These are phyloP conservation scores for Gymnarchus niloticus DNA, from an alignment of 2,113 vertebrate species.

Conservation along the genomic window DNA sequence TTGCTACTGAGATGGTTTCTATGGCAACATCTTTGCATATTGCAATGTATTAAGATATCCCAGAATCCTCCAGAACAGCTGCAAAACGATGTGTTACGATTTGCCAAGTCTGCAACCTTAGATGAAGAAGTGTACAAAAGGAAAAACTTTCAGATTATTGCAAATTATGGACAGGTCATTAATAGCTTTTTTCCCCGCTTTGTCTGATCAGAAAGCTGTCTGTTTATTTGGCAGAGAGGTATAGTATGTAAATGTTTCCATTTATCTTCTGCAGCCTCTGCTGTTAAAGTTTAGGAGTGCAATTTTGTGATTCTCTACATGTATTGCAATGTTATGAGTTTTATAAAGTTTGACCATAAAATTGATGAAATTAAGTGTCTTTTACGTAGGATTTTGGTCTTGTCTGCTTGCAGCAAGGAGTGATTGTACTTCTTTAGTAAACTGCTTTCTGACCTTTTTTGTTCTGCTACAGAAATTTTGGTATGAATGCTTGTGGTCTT, in stretches of 20 bases:
- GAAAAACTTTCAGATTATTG: background rate
- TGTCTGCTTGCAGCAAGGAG: background rate
- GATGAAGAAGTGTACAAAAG: background rate
- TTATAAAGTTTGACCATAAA: background rate
- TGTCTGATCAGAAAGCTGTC: background rate
- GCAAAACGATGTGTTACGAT: slow-evolving; percentile 7
- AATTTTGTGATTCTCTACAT: background rate
- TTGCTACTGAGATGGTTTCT: slow-evolving; percentile 19
- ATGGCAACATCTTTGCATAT: slow-evolving; percentile 13
- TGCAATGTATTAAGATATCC: background rate
- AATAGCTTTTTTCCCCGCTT: background rate
- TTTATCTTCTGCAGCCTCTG: background rate
- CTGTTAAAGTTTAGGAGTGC: background rate
- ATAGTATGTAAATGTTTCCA: background rate
- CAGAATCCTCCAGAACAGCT: slow-evolving; percentile 13
- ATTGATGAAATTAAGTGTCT: background rate
- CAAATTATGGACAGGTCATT: background rate
- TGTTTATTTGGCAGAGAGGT: background rate
- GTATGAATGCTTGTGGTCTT: slow-evolving; percentile 21
- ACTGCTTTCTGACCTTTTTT: background rate
- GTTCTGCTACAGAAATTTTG: background rate
- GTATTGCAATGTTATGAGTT: background rate
- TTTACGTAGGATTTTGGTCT: background rate
- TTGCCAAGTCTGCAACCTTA: background rate
- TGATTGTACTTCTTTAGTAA: background rate